These are phyloP conservation scores for Lacerta viridis DNA, from an alignment of 2,797 vertebrate species.

Conservation along the genomic window DNA sequence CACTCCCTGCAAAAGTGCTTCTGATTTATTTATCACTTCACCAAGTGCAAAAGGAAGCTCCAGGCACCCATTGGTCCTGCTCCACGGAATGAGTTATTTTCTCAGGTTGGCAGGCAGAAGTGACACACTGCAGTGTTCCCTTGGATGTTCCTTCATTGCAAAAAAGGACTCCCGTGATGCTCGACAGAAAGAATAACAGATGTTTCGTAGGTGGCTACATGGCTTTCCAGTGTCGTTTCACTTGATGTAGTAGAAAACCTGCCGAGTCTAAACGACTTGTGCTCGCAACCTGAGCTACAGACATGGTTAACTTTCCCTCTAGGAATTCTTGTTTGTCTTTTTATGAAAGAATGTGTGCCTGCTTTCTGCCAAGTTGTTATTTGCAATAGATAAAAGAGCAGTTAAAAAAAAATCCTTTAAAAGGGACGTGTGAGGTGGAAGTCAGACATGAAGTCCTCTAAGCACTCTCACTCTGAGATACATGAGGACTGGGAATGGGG, in stretches of 20 bases:
- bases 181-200: rapidly evolving
- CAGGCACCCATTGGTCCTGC: background rate
- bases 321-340: conserved; percentile 43
- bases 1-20: conserved; percentile 4
- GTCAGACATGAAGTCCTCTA: background rate
- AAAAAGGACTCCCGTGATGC: background rate
- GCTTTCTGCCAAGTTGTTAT: conserved; percentile 40
- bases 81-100: background rate
- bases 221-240: background rate
- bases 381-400: background rate
- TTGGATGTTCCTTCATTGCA: rapidly evolving
- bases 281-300: conserved; percentile 24
- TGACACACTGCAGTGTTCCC: background rate
- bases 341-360: background rate
- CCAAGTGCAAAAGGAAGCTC: conserved; percentile 19
- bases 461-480: background rate
- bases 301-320: conserved; percentile 25
- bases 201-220: conserved; percentile 10
- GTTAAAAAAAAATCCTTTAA: background rate
- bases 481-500: too few species aligned
- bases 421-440: background rate
- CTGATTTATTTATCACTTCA: conserved; percentile 44
- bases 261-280: rapidly evolving
- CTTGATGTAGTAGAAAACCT: background rate
- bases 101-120: background rate